Percentiles rank a stretch among this genome's conserved stretches.
phyloP scores from a whole-genome alignment of 2,797 vertebrate genomes.

The Synanceia verrucosa region DNA sequence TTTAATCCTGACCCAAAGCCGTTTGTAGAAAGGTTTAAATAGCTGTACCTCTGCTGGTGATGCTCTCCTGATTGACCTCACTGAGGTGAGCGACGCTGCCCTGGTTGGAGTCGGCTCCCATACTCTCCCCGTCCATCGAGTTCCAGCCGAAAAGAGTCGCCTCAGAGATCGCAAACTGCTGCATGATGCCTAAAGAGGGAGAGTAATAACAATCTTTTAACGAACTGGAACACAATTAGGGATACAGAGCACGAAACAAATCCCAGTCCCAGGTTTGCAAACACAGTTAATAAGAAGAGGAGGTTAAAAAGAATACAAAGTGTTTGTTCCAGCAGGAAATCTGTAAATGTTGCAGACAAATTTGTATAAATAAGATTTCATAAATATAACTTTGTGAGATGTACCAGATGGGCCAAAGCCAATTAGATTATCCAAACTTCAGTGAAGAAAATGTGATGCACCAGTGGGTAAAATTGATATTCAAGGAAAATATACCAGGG shows the following conservation, averaged over 20 bases:
- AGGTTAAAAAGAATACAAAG: neutral
- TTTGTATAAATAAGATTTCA: neutral
- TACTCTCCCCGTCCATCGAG: slow-evolving; percentile 94
- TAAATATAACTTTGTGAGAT: neutral
- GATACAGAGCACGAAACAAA: neutral
- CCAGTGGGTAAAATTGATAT: neutral
- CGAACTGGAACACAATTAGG: neutral
- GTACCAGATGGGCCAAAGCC: slow-evolving; percentile 1
- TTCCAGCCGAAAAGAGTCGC: slow-evolving; percentile 96
- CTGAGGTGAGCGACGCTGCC: slow-evolving; percentile 89
- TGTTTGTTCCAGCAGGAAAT: neutral
- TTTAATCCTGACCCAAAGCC: neutral
- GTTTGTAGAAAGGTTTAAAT: neutral
- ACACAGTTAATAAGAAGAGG: neutral
- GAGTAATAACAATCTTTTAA: neutral
- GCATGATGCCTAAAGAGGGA: slow-evolving; percentile 87
- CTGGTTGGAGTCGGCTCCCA: slow-evolving; percentile 92
- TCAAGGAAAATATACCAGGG: neutral
- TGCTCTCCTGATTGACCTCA: slow-evolving; percentile 94
- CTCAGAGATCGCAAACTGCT: slow-evolving; percentile 98
- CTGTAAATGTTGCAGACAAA: slow-evolving; percentile 10
- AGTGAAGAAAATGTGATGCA: neutral
- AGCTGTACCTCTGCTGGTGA: slow-evolving; percentile 84
- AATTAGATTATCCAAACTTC: neutral
- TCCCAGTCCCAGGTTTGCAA: slow-evolving; percentile 1